Base-by-base conservation (phyloP, 2,888 invertebrate species). In the Prostheceraeus crozeri region DNA sequence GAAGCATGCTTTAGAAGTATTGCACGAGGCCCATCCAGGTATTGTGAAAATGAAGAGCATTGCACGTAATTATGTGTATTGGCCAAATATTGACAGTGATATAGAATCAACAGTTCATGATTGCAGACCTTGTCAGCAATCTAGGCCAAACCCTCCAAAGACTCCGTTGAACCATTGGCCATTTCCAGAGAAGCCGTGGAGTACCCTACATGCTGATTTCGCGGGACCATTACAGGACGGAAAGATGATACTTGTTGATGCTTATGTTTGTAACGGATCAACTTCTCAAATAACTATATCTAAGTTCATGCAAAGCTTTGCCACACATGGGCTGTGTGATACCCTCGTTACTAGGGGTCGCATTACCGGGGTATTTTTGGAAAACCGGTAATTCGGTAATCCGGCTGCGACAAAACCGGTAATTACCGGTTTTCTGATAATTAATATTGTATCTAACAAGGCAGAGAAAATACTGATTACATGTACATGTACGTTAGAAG, bases 21-120 rank as follows among this genome's bases (percentile, higher is more conserved):
- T 54, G 27, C 35, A 54, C 33, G 54, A 35, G 45, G 27, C 19
- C 19, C 54, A 54, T 46, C 54, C 23, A 16, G 54, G 54, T 35
- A 16, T 46, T 6, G 16, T 35, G 4, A 54, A 35, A 54, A 54
- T 54, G 54, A 54, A 54, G 33, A 23, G 19, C 23, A 30, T 54
- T 30, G 54, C 54, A 54, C 4, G 54, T n/a, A 35, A 21, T n/a
- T 54, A 27, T 28, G 28, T 46, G 33, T 35, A 35, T 30, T 54
- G 54, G 54, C 54, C 54, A 48, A 54, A 35, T 3, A 54, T 54
- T 8, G 35, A 54, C 19, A 19, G 19, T 11, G 45, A 54, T 54
- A 3, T 54, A 46, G 54, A 54, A 6, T 33, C 27, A 54, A n/a
- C n/a, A n/a, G 33, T 30, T 4, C 21, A 23, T 30, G 33, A 23